Conservation (phyloP, 2,888 invertebrate species). For the Bugula neritina region DNA sequence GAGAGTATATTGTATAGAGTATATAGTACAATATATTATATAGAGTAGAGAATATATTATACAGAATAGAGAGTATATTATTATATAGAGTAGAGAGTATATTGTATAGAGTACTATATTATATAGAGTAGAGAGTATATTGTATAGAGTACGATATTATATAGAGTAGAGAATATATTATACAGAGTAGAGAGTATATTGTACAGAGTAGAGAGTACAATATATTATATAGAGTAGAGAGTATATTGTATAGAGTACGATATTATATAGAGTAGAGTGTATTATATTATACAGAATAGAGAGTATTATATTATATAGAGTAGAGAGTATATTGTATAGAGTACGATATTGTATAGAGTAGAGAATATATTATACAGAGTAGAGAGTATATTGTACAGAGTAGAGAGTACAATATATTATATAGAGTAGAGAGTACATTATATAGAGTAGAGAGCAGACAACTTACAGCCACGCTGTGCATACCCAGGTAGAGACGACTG, state of each 20-base stretch:
- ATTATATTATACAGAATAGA: neutral
- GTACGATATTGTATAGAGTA: neutral
- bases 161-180: neutral
- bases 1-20: no score
- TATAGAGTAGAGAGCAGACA: neutral
- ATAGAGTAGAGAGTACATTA: neutral
- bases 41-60: no score
- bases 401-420: neutral
- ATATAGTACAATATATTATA: no score
- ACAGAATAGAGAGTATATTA: neutral
- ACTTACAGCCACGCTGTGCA: constrained; percentile 82
- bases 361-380: neutral
- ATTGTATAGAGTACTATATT: neutral
- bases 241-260: no score
- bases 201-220: neutral
- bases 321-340: neutral
- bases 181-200: neutral
- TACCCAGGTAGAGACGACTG: constrained; percentile 82
- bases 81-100: no score
- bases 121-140: neutral
- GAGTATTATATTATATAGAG: neutral
- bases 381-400: neutral
- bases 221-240: neutral
- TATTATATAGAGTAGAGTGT: no score
- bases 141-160: neutral